Evolutionary conservation across 2,113 vertebrate species (phyloP), one percentile per base, ranked within the genome.

Genomic region (Herpetotheres cachinnans): DNA sequence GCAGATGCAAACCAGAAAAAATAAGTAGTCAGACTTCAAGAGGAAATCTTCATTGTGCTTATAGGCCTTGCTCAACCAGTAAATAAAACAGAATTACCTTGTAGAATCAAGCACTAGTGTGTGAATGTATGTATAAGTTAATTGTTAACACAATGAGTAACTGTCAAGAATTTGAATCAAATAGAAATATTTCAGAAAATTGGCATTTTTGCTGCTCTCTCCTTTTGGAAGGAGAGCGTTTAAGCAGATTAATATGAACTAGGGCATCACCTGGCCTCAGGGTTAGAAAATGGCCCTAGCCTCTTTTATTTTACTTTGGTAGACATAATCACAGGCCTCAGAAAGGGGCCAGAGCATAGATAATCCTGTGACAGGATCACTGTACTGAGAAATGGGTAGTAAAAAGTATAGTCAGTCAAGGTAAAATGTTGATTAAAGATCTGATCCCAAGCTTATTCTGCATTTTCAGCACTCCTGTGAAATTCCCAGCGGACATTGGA

Each of bases 381-480:
- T 89, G 30, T 76, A 72, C 30, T 65, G 80, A 83, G 52, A 74
- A 96, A 93, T 58, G 17, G 9, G 13, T 56, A 92, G 47, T 38
- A 86, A 94, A 90, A 86, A 16, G 18, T 52, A 32, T 62, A 90
- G 55, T 70, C 65, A 93, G 55, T 86, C 56, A 69, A 47, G 14
- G 38, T 86, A 94, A 89, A 86, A 25, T 71, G 72, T 86, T 95
- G 89, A 89, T 93, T 95, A 93, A 83, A 74, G 72, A 76, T 34
- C n/a, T 90, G 72, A 90, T 93, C 76, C 44, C 61, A 91, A 79
- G 69, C n/a, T 84, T 89, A 90, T 84, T 86, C 46, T 96, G 72
- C 52, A 89, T 89, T 92, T 96, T 91, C 81, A 93, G 61, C 69
- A 82, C 44, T 74, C 16, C 24, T 36, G 11, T 91, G 80, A 91